phyloP scores from a whole-genome alignment of 2,888 invertebrate species.

The Acrobasis suavella region DNA sequence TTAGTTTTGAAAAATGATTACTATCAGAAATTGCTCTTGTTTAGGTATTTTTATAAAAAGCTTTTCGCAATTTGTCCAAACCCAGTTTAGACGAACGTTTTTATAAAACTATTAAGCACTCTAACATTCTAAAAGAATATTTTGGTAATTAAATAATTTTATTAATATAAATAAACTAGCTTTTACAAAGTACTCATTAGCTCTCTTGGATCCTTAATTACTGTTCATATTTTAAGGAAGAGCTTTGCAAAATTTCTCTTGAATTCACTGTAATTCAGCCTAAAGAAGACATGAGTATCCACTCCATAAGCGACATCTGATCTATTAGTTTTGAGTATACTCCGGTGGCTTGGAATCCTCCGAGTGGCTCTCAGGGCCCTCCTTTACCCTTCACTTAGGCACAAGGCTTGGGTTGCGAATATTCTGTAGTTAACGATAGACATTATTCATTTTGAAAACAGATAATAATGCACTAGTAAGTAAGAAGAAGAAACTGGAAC shows the following conservation, averaged over 20 bases:
- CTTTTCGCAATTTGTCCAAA: too few species aligned
- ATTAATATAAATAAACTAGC: too few species aligned
- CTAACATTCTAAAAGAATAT: too few species aligned
- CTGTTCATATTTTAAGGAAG: not conserved
- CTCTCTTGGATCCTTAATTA: not conserved
- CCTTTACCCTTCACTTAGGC: not conserved
- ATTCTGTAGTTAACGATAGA: not conserved
- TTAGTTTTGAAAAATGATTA: too few species aligned
- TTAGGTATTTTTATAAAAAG: too few species aligned
- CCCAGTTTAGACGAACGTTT: too few species aligned
- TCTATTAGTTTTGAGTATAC: slow-evolving; percentile 31
- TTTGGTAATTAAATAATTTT: too few species aligned
- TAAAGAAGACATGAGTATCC: slow-evolving; percentile 50
- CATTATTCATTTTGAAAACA: not conserved
- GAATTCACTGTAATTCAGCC: slow-evolving; percentile 24
- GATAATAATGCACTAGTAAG: not conserved
- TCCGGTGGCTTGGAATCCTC: slow-evolving; percentile 18
- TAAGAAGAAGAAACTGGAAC: not conserved
- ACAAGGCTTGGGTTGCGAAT: slow-evolving; percentile 13
- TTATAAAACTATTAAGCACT: too few species aligned
- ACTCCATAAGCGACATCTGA: slow-evolving; percentile 26
- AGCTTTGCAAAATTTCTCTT: not conserved
- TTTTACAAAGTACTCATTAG: not conserved
- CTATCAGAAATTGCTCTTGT: too few species aligned
- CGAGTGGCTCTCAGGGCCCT: slow-evolving; percentile 9